A percentile compares a stretch with the other conserved stretches of the same genome.
phyloP scores from a whole-genome alignment of 2,113 vertebrate species.

The Eclectus roratus region DNA sequence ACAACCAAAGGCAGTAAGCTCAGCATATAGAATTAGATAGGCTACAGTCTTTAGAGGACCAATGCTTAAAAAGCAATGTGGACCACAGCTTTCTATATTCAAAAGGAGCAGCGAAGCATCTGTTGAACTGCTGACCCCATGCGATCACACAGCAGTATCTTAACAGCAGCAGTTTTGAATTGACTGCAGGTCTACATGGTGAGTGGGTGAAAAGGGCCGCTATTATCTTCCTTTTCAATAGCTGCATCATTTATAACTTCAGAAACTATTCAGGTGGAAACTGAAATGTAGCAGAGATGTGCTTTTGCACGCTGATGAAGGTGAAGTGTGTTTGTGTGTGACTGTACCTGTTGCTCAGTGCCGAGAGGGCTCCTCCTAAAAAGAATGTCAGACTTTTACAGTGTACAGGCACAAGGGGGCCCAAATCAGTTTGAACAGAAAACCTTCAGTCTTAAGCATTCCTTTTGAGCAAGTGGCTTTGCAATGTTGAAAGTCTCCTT shows the following conservation, averaged over 20 bases:
- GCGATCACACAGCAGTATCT: not conserved
- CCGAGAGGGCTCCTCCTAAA: not conserved
- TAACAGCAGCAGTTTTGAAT: not conserved
- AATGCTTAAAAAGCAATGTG: not conserved
- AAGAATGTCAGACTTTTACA: not conserved
- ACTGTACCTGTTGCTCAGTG: not conserved
- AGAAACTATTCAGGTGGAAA: not conserved
- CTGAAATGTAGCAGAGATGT: not conserved
- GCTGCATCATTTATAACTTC: not conserved
- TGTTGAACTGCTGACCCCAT: not conserved
- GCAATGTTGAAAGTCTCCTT: not conserved
- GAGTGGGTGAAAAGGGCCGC: not conserved
- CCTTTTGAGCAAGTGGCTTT: not conserved
- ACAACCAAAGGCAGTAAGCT: not conserved
- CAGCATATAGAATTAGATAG: not conserved
- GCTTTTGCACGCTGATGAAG: not conserved
- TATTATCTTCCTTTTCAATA: not conserved
- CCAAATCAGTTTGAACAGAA: not conserved
- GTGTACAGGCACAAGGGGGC: not conserved
- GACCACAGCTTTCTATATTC: not conserved
- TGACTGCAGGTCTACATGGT: not conserved
- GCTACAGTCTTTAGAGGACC: not conserved
- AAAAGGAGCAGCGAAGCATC: not conserved
- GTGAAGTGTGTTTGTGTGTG: rapidly evolving
- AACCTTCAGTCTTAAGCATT: not conserved